These are phyloP conservation scores for Hofmannophila pseudospretella DNA, from an alignment of 2,888 invertebrate genomes.

Conservation along the genomic window DNA sequence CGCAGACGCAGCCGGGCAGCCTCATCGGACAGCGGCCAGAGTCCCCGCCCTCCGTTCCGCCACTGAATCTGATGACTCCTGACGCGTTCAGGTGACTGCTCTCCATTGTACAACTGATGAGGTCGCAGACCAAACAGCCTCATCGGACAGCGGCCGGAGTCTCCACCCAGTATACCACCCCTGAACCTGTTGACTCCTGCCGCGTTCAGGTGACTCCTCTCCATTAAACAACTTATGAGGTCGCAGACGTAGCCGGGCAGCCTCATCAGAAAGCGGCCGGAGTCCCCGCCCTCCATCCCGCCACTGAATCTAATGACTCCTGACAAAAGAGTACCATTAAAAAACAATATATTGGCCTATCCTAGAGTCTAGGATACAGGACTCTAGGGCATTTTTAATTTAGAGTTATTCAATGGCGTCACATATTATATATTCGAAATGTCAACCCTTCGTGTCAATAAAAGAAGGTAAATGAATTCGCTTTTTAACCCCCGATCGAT, in stretches of 20 bases:
- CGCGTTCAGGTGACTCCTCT: constrained; percentile 88
- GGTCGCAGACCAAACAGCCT: constrained; percentile 51
- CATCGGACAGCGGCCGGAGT: constrained; percentile 52
- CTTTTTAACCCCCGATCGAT: too few relatives aligned
- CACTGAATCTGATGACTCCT: constrained; percentile 89
- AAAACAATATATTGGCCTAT: too few relatives aligned
- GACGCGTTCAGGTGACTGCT: constrained; percentile 90
- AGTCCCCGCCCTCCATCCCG: constrained; percentile 49
- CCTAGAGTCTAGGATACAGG: too few relatives aligned
- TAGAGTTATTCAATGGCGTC: too few relatives aligned
- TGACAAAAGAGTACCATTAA: too few relatives aligned
- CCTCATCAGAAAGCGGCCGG: constrained; percentile 49
- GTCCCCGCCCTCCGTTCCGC: constrained; percentile 50
- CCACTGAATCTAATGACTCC: constrained; percentile 90
- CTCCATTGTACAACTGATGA: too few relatives aligned
- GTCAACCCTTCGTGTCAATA: too few relatives aligned
- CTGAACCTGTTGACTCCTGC: constrained; percentile 92
- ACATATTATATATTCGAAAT: too few relatives aligned
- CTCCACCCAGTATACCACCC: constrained; percentile 47
- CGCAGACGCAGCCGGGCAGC: constrained; percentile 42
- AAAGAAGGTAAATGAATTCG: too few relatives aligned
- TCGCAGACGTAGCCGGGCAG: constrained; percentile 43
- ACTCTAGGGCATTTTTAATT: too few relatives aligned
- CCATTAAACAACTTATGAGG: constrained; percentile 61
- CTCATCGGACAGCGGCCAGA: constrained; percentile 53